These are phyloP conservation scores for Acrocephalus kingi DNA, from an alignment of 2,113 vertebrate species.

Conservation along the genomic window DNA sequence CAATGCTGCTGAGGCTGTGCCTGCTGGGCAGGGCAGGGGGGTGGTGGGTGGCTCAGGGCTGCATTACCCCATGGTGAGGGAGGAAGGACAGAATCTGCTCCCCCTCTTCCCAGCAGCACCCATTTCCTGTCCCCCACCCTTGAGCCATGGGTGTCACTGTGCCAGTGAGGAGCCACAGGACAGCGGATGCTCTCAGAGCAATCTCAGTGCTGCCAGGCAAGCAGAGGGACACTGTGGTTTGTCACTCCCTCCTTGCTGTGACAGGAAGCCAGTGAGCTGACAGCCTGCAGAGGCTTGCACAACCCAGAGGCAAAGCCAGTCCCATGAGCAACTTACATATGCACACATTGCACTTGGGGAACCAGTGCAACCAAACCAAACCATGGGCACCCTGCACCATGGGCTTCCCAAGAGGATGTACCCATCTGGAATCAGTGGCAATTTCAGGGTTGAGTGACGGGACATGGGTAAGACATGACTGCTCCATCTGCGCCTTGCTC, in stretches of 20 bases:
- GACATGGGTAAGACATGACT: fast-evolving
- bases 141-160: fast-evolving
- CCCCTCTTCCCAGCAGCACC: background rate
- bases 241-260: background rate
- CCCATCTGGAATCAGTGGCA: background rate
- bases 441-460: fast-evolving
- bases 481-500: background rate
- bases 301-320: fast-evolving
- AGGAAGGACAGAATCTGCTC: background rate
- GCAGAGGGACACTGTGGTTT: background rate
- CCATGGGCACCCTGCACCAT: background rate
- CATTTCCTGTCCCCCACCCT: background rate
- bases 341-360: background rate
- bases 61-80: background rate
- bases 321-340: fast-evolving
- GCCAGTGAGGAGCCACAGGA: background rate
- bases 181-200: background rate
- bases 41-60: background rate
- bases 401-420: fast-evolving
- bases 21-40: background rate
- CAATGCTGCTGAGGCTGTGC: background rate
- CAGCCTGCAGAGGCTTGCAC: background rate
- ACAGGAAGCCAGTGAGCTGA: background rate
- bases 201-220: background rate
- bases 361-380: too few species aligned